A percentile compares a stretch with the other conserved stretches of the same genome.
Conservation (phyloP, 2,888 invertebrate species). For the Agriopis leucophaearia region DNA sequence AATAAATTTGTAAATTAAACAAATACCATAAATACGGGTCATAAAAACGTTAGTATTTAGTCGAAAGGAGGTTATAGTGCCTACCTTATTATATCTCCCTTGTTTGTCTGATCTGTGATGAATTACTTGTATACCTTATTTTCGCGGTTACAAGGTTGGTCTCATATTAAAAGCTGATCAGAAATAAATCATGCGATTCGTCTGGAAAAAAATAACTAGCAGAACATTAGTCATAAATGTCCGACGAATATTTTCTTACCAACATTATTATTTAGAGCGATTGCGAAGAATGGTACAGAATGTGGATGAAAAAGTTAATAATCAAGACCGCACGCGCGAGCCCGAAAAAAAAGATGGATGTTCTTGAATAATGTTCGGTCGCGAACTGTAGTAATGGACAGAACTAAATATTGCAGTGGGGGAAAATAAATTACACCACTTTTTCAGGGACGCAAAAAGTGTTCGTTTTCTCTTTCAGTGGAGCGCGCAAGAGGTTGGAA, state of each 20-base stretch:
- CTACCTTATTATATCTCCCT: too few species aligned
- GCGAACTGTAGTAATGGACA: constrained; percentile 86
- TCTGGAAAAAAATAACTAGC: background rate
- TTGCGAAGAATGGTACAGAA: constrained; percentile 62
- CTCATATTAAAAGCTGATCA: too few species aligned
- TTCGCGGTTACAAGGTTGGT: background rate
- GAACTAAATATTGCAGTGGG: constrained; percentile 85
- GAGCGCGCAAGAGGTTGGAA: constrained; percentile 63
- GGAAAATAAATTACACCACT: constrained; percentile 84
- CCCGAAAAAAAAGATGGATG: constrained; percentile 82
- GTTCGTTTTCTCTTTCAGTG: constrained; percentile 78
- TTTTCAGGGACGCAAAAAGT: constrained; percentile 83
- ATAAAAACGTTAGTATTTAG: too few species aligned
- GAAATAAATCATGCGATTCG: background rate
- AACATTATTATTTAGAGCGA: constrained; percentile 62
- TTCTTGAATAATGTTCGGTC: constrained; percentile 84
- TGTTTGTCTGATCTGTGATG: too few species aligned
- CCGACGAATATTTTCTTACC: constrained; percentile 9
- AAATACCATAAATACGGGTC: too few species aligned
- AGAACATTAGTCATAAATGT: constrained; percentile 3
- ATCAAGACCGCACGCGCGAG: constrained; percentile 71
- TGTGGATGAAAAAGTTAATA: constrained; percentile 83
- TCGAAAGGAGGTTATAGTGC: too few species aligned
- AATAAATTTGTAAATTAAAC: too few species aligned
- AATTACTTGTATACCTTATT: too few species aligned